Evolutionary conservation across 2,797 vertebrate species (phyloP), one percentile per base, ranked within the genome.

Genomic region (Lindbergichthys nudifrons): DNA sequence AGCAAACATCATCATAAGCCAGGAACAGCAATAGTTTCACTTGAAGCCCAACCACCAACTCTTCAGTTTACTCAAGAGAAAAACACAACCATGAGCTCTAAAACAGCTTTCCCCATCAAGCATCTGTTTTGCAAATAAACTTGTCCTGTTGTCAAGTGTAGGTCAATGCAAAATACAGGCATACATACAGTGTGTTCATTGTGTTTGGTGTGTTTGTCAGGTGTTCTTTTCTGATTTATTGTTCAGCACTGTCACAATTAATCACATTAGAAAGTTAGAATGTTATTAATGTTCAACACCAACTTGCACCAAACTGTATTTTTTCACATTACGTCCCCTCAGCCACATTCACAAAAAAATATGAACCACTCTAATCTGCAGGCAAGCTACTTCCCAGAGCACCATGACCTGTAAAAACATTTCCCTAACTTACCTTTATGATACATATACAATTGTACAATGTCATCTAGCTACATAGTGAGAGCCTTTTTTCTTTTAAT

Each of bases 361-460:
- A 80, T 41, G 58, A 86, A 73, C 62, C 58, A 12, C 52, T 73
- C 67, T 77, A 23, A 65, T 79, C 70, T 86, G 86, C 84, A 87
- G 87, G 89, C 78, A 79, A 92, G 79, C 71, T 84, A 75, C 85
- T 71, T 86, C 65, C 88, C 76, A 62, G 75, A 91, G 89, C 92
- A 88, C 88, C 89, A 75, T 63, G 73, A 86, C 81, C 82, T 74
- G 82, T 87, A 83, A 68, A 81, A 83, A 84, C 80, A 63, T 64
- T 66, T 42, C 88, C 86, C 86, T 69, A 86, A 77, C 69, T 74
- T 23, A 77, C 80, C 73, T 83, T 83, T 87, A 87, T 85, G 85
- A 90, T 89, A 86, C 88, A 92, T 88, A 90, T 88, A 90, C 82
- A 90, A 89, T 87, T 91, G 83, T 88, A 92, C 92, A 91, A 89